Conservation (phyloP, 37 sponge, comb jelly and placozoan genomes). For the Hormiphora californensis region DNA sequence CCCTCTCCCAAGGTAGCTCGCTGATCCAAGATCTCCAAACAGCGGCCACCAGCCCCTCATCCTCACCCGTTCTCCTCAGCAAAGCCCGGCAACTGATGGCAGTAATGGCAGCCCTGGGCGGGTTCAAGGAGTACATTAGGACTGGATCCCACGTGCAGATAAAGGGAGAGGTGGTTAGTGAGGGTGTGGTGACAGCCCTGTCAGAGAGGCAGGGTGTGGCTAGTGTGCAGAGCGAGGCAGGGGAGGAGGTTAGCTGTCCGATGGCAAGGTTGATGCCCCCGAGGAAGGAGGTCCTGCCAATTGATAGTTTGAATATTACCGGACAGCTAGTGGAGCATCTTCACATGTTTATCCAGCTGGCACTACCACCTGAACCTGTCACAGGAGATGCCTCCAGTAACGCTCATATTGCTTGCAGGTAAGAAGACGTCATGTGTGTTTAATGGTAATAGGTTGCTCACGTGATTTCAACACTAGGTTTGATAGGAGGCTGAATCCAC, state of each 20-base stretch:
- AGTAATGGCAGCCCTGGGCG: slow-evolving; percentile 84
- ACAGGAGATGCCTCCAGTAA: neutral
- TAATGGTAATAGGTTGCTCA: too few relatives aligned
- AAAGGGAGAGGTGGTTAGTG: slow-evolving; percentile 9
- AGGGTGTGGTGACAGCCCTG: slow-evolving; percentile 9
- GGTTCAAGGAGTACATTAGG: slow-evolving; percentile 80
- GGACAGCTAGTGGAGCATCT: neutral
- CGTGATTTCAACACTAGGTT: too few relatives aligned
- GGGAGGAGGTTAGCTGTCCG: slow-evolving; percentile 21
- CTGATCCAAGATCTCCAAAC: slow-evolving; percentile 59
- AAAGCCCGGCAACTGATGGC: slow-evolving; percentile 73
- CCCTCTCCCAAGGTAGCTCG: slow-evolving; percentile 55
- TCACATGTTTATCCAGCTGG: neutral
- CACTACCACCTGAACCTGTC: slow-evolving; percentile 27
- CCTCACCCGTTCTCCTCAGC: slow-evolving; percentile 59
- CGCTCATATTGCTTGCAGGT: slow-evolving; percentile 23
- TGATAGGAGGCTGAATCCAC: too few relatives aligned
- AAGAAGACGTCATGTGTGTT: too few relatives aligned
- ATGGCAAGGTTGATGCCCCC: slow-evolving; percentile 21
- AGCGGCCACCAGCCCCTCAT: slow-evolving; percentile 50
- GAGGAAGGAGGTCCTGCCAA: slow-evolving; percentile 23
- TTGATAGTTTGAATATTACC: slow-evolving; percentile 16
- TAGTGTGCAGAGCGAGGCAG: neutral
- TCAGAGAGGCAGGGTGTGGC: slow-evolving; percentile 29
- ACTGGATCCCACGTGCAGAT: slow-evolving; percentile 67